Percentiles rank a stretch among this genome's conserved stretches.
These are phyloP conservation scores for Pyrocoelia pectoralis DNA, from an alignment of 2,888 invertebrate genomes.

Conservation along the genomic window DNA sequence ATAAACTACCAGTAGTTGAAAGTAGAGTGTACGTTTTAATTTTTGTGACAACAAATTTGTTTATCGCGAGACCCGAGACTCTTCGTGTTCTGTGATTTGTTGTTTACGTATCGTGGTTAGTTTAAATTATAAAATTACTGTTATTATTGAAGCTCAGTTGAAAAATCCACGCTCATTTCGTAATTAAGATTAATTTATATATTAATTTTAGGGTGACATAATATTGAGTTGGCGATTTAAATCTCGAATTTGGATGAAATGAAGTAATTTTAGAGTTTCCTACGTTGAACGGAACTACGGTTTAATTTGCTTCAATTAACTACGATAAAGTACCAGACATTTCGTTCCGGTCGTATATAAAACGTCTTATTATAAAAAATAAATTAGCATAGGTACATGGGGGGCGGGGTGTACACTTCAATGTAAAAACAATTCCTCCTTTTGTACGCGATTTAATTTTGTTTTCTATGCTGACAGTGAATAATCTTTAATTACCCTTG, in stretches of 20 bases:
- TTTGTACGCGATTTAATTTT: no score
- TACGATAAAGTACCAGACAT: background rate
- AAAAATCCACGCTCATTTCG: background rate
- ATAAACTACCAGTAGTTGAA: slow-evolving; percentile 21
- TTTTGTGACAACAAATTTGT: background rate
- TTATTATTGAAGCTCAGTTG: slow-evolving; percentile 1
- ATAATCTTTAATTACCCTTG: no score
- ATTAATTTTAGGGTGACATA: background rate
- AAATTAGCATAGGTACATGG: no score
- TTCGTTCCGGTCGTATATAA: background rate
- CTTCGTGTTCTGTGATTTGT: no score
- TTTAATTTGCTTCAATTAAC: background rate
- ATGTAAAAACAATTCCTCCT: no score
- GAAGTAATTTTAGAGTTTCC: background rate
- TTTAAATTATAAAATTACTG: background rate
- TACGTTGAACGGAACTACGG: background rate
- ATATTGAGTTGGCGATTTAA: background rate
- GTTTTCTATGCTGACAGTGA: no score
- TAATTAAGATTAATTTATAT: background rate
- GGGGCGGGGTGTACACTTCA: no score
- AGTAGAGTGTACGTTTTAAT: slow-evolving; percentile 27
- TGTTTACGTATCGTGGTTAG: background rate
- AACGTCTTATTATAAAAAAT: no score
- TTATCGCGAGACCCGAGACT: no score
- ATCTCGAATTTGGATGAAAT: background rate